These are phyloP conservation scores for Zapornia atra DNA, from an alignment of 2,113 vertebrate species.

Conservation along the genomic window DNA sequence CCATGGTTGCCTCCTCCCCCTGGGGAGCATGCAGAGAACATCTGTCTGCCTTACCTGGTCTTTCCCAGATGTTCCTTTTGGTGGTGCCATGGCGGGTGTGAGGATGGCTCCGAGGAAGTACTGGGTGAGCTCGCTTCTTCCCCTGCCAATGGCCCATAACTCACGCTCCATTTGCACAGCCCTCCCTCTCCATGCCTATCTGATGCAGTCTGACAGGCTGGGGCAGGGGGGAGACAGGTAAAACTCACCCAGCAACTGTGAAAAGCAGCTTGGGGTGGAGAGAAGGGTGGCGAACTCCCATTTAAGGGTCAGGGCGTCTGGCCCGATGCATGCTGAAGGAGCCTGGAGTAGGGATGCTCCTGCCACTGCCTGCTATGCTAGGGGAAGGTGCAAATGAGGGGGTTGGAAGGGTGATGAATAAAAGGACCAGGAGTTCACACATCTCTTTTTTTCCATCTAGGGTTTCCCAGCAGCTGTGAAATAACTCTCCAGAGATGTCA, in stretches of 20 bases:
- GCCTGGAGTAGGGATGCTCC: not conserved
- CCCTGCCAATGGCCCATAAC: not conserved
- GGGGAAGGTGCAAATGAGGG: not conserved
- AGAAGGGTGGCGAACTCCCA: not conserved
- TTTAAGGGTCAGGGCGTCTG: not conserved
- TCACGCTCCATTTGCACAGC: constrained; percentile 42
- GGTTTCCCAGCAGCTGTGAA: not conserved
- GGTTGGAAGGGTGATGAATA: not conserved
- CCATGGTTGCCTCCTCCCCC: not conserved
- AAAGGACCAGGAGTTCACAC: not conserved
- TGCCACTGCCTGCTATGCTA: not conserved
- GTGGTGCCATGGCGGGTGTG: constrained; percentile 8
- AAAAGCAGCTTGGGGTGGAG: not conserved
- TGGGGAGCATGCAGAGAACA: not conserved
- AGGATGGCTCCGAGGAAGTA: constrained; percentile 26
- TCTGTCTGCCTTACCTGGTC: not conserved
- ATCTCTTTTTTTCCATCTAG: not conserved
- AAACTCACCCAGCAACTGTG: not conserved
- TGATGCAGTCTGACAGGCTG: not conserved
- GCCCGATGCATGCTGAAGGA: not conserved
- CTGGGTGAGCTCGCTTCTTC: not conserved
- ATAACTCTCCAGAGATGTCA: not conserved
- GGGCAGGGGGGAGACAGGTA: not conserved
- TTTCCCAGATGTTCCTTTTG: constrained; percentile 48
- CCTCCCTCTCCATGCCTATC: not conserved